A percentile compares a stretch with the other conserved stretches of the same genome.
Evolutionary conservation across 2,113 vertebrate species (phyloP).

Genomic region (Hirundichthys speculiger): DNA sequence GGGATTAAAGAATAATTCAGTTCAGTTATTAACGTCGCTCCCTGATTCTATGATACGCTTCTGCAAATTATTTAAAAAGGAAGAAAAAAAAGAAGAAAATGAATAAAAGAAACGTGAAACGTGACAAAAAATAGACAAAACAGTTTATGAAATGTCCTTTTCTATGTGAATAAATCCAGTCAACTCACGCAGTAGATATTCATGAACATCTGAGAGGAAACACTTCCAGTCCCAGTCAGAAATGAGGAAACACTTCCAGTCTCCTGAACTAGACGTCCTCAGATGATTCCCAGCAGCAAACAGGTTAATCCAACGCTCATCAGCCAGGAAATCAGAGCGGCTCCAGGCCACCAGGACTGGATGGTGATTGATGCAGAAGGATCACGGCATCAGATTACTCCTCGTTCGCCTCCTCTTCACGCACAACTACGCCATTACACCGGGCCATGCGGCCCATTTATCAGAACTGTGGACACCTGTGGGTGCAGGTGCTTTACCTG

Average conservation of each 20-base stretch:
- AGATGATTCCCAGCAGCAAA: not conserved
- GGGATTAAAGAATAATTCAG: no score
- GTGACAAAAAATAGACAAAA: no score
- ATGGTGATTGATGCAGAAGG: conserved; percentile 57
- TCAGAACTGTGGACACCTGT: not conserved
- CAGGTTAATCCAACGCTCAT: conserved; percentile 11
- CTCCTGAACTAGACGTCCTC: conserved; percentile 5
- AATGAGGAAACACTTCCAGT: conserved; percentile 39
- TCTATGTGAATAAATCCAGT: conserved; percentile 3
- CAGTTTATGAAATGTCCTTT: no score
- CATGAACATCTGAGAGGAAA: conserved; percentile 9
- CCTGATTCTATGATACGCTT: no score
- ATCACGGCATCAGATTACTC: conserved; percentile 49
- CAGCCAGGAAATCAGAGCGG: conserved; percentile 32
- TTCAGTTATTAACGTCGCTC: no score
- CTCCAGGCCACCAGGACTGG: conserved; percentile 2
- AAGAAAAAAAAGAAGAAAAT: no score
- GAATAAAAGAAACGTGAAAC: no score
- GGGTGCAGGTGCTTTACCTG: not conserved
- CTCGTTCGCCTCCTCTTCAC: not conserved
- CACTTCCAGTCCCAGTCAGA: conserved; percentile 34
- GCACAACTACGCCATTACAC: not conserved
- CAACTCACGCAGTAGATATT: not conserved
- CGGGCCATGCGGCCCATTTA: not conserved
- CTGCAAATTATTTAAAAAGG: no score